Evolutionary conservation across 2,888 invertebrate species (phyloP).

Genomic region (Tigriopus californicus): DNA sequence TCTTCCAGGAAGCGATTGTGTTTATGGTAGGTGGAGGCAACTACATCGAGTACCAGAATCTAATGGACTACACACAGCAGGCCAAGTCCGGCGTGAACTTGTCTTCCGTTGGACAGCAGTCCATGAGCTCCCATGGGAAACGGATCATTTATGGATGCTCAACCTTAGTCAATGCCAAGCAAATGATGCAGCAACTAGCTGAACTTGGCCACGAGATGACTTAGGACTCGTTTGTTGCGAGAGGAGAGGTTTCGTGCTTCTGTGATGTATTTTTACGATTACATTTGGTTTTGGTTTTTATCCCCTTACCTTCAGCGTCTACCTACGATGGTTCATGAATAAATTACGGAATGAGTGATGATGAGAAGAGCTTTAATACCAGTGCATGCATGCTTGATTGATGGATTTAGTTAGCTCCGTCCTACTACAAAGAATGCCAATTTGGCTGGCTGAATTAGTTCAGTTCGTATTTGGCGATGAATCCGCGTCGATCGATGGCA

Average conservation of each 20-base stretch:
- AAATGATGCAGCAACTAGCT: constrained; percentile 55
- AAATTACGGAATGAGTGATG: too few species aligned
- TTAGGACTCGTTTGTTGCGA: background rate
- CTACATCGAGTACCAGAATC: constrained; percentile 98
- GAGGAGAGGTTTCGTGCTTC: background rate
- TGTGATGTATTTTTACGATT: background rate
- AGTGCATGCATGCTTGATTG: background rate
- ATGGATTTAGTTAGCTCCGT: too few species aligned
- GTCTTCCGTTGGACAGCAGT: constrained; percentile 24
- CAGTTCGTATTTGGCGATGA: constrained; percentile 64
- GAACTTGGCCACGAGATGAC: constrained; percentile 19
- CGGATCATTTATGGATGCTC: constrained; percentile 88
- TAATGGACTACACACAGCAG: constrained; percentile 80
- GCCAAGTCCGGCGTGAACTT: constrained; percentile 14
- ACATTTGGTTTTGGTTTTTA: background rate
- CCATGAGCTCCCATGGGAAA: constrained; percentile 31
- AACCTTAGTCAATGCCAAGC: constrained; percentile 76
- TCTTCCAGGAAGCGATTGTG: constrained; percentile 57
- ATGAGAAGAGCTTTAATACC: background rate
- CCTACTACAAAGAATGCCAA: background rate
- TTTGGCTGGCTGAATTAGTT: background rate
- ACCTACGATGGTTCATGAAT: background rate
- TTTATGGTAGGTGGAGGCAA: constrained; percentile 86
- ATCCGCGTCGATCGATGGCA: constrained; percentile 69
- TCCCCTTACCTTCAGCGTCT: background rate